Evolutionary conservation across 2,888 invertebrate species (phyloP), one percentile per base, ranked within the genome.

Genomic region (Athripsodes cinereus): DNA sequence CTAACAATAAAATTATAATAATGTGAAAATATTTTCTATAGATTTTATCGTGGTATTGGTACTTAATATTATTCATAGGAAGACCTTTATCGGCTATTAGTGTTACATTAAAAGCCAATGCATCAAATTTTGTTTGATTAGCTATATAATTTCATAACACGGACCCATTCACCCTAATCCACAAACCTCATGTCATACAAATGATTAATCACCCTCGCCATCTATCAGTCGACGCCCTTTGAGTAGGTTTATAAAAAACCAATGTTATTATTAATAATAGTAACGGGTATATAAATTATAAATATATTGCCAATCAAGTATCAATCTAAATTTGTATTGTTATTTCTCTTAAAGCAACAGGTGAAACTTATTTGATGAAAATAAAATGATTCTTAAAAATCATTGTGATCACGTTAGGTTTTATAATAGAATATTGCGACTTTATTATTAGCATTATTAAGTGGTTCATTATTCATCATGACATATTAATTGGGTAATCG

Each of bases 121-220:
- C 77, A 79, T 79, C 79, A 79, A 78, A 77, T 78, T 50, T 77
- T 79, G 78, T 79, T 79, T 79, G 79, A 78, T 79, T 78, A 78
- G 78, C 76, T 75, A 77, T 72, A 72, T 62, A 62, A 62, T 62
- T 60, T 62, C 57, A 48, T 55, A 35, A 58, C 57, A 54, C 54
- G 52, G 57, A 35, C 20, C 54, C 55, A 54, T 54, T 57, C 26
- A 26, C 26, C 26, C 26, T 10, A 26, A 26, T 57, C 51, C 59
- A 54, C 54, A 56, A 55, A 53, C 61, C 61, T 48, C 31, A 56
- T 53, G 61, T 53, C 61, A 59, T 56, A 52, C 49, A 46, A 59
- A 44, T 59, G 62, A 62, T 62, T 59, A 55, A 62, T 62, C 57
- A 57, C 59, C 40, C 49, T 26, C 10, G 26, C 26, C 5, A 26